Conservation (phyloP, 2,888 invertebrate genomes). For the Sesia bembeciformis region DNA sequence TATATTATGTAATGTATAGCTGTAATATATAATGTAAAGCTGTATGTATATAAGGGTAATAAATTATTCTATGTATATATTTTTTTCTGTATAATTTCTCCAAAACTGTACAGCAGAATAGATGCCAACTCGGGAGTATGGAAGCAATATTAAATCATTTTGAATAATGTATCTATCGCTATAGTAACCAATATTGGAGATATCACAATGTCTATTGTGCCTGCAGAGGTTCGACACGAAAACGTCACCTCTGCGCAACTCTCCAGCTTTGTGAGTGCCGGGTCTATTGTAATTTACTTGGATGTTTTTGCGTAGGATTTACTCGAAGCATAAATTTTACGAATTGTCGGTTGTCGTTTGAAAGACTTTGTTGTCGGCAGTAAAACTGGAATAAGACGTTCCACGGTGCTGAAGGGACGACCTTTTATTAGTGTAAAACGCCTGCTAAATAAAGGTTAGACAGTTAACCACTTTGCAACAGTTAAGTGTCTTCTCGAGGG, state of each 20-base stretch:
- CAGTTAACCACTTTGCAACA: slow-evolving; percentile 6
- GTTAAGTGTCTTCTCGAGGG: slow-evolving; percentile 24
- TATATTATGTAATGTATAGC: too few relatives aligned
- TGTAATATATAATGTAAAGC: too few relatives aligned
- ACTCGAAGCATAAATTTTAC: slow-evolving; percentile 39
- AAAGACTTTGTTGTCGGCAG: slow-evolving; percentile 34
- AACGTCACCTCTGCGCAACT: neutral
- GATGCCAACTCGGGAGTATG: too few relatives aligned
- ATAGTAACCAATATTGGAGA: too few relatives aligned
- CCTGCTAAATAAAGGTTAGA: slow-evolving; percentile 25
- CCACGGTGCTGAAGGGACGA: slow-evolving; percentile 11
- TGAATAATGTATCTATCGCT: too few relatives aligned
- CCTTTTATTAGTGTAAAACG: slow-evolving; percentile 28
- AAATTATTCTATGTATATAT: too few relatives aligned
- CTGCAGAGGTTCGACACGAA: too few relatives aligned
- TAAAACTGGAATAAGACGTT: slow-evolving; percentile 41
- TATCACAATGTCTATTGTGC: too few relatives aligned
- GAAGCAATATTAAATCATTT: too few relatives aligned
- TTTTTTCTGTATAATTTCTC: too few relatives aligned
- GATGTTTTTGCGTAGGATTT: slow-evolving; percentile 8
- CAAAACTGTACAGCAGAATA: too few relatives aligned
- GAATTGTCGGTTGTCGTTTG: slow-evolving; percentile 28
- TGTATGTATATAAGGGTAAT: too few relatives aligned
- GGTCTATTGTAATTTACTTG: neutral
- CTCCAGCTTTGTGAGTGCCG: neutral